phyloP scores from a whole-genome alignment of 2,113 vertebrate species.

The Ochotona curzoniae region DNA sequence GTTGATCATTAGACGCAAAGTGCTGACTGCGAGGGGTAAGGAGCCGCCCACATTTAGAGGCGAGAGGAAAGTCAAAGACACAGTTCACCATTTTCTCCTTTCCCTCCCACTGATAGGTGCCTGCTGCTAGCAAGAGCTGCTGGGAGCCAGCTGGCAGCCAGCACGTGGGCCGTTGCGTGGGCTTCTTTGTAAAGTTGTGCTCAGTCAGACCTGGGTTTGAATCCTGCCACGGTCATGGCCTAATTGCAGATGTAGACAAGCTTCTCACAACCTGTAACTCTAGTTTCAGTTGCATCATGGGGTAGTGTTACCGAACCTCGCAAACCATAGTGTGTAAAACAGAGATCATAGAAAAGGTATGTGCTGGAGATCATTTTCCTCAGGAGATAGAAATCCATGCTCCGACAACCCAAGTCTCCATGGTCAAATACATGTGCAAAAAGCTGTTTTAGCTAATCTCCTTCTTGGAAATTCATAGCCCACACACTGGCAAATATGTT shows the following conservation, averaged over 20 bases:
- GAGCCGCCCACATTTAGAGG: background rate
- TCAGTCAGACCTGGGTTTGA: background rate
- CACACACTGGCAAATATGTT: background rate
- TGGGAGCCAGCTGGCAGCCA: background rate
- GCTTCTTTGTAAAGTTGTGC: rapidly evolving
- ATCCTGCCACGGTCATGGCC: background rate
- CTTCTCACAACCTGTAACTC: too few relatives aligned
- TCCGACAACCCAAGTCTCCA: background rate
- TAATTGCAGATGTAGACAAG: background rate
- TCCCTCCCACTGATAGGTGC: background rate
- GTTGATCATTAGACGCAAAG: background rate
- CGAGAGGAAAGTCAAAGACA: background rate
- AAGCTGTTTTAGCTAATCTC: background rate
- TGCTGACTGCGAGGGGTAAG: too few relatives aligned
- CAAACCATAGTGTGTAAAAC: background rate
- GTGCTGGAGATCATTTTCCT: background rate
- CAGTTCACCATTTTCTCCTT: background rate
- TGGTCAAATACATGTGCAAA: background rate
- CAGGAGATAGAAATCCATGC: background rate
- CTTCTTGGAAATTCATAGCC: background rate
- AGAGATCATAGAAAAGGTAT: background rate
- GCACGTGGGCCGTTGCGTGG: too few relatives aligned
- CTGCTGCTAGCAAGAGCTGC: too few relatives aligned
- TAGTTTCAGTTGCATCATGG: background rate
- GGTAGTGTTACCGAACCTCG: background rate